These are phyloP conservation scores for Myripristis murdjan DNA, from an alignment of 2,797 vertebrate species.

Conservation along the genomic window DNA sequence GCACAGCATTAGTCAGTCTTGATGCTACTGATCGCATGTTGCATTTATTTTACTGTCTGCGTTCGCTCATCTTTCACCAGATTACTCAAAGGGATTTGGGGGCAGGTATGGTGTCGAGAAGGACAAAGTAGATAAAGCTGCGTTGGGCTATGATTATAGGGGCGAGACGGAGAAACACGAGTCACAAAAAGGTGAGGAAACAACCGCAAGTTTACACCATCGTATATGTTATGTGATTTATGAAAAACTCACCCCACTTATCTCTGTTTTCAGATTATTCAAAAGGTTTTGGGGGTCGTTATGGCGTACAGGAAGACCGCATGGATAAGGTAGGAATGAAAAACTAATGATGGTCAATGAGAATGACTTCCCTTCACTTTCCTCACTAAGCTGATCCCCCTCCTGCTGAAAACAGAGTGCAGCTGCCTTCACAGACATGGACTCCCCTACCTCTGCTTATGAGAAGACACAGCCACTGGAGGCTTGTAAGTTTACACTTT, in stretches of 20 bases:
- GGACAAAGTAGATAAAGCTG: slow-evolving; percentile 89
- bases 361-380: not conserved
- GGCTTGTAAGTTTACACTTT: slow-evolving; percentile 86
- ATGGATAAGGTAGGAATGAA: slow-evolving; percentile 91
- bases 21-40: not conserved
- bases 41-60: too few relatives aligned
- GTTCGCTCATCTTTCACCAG: slow-evolving; percentile 64
- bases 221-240: not conserved
- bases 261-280: slow-evolving; percentile 88
- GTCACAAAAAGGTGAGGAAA: slow-evolving; percentile 72
- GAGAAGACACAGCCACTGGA: slow-evolving; percentile 92
- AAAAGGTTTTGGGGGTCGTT: slow-evolving; percentile 94
- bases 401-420: slow-evolving; percentile 86
- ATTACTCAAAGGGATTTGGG: slow-evolving; percentile 93
- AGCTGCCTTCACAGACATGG: slow-evolving; percentile 90
- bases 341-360: not conserved
- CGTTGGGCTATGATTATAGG: slow-evolving; percentile 84
- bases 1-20: not conserved
- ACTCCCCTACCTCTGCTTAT: slow-evolving; percentile 89
- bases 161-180: slow-evolving; percentile 85
- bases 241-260: not conserved
- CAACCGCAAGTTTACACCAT: not conserved
- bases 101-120: slow-evolving; percentile 92
- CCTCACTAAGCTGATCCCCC: not conserved
- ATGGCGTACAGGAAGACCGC: slow-evolving; percentile 92